Evolutionary conservation across 2,888 invertebrate species (phyloP).

Genomic region (Ptychoptera contaminata): DNA sequence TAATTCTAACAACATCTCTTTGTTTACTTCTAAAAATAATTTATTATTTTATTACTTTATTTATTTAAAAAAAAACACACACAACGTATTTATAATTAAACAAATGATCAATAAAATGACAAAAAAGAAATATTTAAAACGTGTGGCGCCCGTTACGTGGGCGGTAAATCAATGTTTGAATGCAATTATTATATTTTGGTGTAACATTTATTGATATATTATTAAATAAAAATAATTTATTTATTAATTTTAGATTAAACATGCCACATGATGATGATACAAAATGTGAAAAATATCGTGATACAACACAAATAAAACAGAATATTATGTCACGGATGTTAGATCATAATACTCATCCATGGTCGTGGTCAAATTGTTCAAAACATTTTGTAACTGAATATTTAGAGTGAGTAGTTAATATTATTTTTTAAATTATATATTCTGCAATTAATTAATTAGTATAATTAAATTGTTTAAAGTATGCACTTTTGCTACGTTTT

Average conservation of each 20-base stretch:
- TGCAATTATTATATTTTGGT: constrained; percentile 1
- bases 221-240: constrained; percentile 2
- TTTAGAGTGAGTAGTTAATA: constrained; percentile 55
- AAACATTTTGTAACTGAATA: constrained; percentile 58
- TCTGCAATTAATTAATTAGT: no score
- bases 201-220: constrained; percentile 1
- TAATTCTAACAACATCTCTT: no score
- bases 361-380: constrained; percentile 80
- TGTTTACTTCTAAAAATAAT: no score
- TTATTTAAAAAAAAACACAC: no score
- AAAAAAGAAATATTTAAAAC: background rate
- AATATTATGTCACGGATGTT: constrained; percentile 75
- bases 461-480: no score
- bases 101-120: background rate
- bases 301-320: constrained; percentile 32
- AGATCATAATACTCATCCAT: constrained; percentile 67
- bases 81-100: background rate
- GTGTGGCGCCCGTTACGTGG: no score
- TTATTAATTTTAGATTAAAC: constrained; percentile 39
- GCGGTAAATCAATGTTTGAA: background rate
- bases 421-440: no score
- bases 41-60: no score
- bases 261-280: constrained; percentile 76
- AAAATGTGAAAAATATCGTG: constrained; percentile 43
- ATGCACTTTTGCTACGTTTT: no score